Percentiles rank a stretch among this genome's conserved stretches.
Conservation (phyloP, 2,113 vertebrate genomes). For the Paraplagusia blochii region DNA sequence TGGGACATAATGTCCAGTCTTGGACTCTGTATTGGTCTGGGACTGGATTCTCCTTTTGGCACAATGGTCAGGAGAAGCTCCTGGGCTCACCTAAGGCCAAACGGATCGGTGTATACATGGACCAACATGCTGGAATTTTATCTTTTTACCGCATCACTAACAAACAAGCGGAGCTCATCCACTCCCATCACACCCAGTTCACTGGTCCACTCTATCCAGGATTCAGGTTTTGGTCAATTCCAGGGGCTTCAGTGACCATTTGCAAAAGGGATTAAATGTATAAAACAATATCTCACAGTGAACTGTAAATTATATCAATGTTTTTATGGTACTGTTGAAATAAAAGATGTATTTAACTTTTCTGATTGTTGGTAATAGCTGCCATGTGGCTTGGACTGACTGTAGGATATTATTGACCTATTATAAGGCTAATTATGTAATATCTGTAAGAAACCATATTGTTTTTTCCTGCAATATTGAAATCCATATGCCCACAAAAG, state of each 20-base stretch:
- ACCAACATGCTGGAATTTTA: conserved; percentile 71
- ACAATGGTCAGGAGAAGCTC: conserved; percentile 60
- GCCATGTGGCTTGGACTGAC: no score
- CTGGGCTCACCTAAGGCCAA: conserved; percentile 63
- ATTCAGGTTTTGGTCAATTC: conserved; percentile 72
- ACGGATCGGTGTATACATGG: conserved; percentile 72
- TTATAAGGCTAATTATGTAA: no score
- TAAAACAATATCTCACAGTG: no score
- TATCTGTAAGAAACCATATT: no score
- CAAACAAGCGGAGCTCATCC: conserved; percentile 66
- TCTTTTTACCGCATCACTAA: conserved; percentile 69
- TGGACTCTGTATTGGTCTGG: conserved; percentile 79
- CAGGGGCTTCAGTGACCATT: conserved; percentile 56
- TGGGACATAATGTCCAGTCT: conserved; percentile 75
- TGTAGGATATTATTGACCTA: no score
- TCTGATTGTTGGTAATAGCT: no score
- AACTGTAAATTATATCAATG: no score
- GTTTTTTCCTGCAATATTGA: no score
- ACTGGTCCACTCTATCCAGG: conserved; percentile 67
- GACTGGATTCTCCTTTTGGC: conserved; percentile 72
- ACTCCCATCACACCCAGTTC: conserved; percentile 63
- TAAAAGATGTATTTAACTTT: no score
- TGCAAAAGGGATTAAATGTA: conserved; percentile 61
- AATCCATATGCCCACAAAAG: no score
- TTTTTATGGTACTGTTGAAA: no score